Evolutionary conservation across 1,140 invertebrate species (phyloP), one percentile per base, ranked within the genome.

Genomic region (Drosophila prosaltans): DNA sequence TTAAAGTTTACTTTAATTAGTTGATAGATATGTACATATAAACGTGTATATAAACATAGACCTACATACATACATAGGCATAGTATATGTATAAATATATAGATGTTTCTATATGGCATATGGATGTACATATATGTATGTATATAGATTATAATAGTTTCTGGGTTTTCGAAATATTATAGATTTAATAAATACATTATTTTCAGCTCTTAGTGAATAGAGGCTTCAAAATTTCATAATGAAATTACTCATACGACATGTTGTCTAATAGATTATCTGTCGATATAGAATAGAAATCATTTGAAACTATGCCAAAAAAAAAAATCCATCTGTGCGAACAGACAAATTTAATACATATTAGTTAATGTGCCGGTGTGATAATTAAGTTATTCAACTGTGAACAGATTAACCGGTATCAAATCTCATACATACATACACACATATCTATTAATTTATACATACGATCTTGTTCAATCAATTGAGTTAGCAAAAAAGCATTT

Each of bases 1-100:
- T n/a, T 4, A 32, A 26, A 51, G 45, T 45, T 65, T 30, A 8
- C 30, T 36, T 68, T 40, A 16, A 26, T 60, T 40, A 16, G 55
- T 21, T 69, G 21, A 2, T 51, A 4, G 32, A 36, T 36, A 6
- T 36, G 6, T 36, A 5, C 6, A 36, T 30, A 4, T 16, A 16
- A 16, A 16, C 16, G 16, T 16, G 0, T 16, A 16, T 16, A 16
- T 30, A 30, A 30, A 0, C 28, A 30, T 30, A 0, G 28, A 30
- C 28, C 16, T 16, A 16, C 16, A 16, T 16, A 16, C 16, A 16
- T 16, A 16, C 16, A 16, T 16, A 16, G 16, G 16, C 16, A 16
- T 16, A 16, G 16, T 16, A 16, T 16, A 16, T 16, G 16, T 16
- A 0, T 16, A 16, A 16, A 16, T 16, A 16, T 16, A 16, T 0